Evolutionary conservation across 2,797 vertebrate species (phyloP).

Genomic region (Acrocephalus scirpaceus): DNA sequence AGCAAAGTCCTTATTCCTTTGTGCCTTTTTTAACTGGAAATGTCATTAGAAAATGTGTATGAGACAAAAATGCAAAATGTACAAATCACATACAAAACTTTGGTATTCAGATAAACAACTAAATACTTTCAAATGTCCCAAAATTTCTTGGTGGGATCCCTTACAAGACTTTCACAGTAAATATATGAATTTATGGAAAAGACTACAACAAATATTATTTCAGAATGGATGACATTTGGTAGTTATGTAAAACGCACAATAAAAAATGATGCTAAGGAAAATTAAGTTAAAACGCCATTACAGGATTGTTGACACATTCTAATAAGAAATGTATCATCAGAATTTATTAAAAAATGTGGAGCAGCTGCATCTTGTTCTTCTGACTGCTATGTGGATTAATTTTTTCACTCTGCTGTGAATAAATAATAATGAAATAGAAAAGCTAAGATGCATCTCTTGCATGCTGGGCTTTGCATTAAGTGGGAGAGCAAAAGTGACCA

Average conservation of each 20-base stretch:
- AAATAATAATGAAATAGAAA: background rate
- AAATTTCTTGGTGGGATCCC: background rate
- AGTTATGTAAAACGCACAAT: background rate
- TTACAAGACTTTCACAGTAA: background rate
- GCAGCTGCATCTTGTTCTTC: background rate
- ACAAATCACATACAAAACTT: background rate
- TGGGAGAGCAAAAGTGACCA: background rate
- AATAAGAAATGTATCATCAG: background rate
- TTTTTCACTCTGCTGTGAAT: background rate
- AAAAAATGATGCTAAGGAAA: background rate
- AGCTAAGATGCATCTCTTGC: background rate
- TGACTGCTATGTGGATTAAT: rapidly evolving
- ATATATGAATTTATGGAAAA: background rate
- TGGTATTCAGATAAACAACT: background rate
- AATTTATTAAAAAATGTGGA: background rate
- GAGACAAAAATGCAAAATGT: background rate
- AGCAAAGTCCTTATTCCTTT: background rate
- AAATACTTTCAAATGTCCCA: background rate
- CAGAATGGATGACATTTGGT: background rate
- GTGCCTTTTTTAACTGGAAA: background rate
- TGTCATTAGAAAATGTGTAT: background rate
- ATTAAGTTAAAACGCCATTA: background rate
- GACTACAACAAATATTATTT: background rate
- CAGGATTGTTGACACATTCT: background rate
- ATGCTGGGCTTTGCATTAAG: background rate